Base-by-base conservation (phyloP, 2,888 invertebrate species). In the Caenorhabditis macrosperma region DNA sequence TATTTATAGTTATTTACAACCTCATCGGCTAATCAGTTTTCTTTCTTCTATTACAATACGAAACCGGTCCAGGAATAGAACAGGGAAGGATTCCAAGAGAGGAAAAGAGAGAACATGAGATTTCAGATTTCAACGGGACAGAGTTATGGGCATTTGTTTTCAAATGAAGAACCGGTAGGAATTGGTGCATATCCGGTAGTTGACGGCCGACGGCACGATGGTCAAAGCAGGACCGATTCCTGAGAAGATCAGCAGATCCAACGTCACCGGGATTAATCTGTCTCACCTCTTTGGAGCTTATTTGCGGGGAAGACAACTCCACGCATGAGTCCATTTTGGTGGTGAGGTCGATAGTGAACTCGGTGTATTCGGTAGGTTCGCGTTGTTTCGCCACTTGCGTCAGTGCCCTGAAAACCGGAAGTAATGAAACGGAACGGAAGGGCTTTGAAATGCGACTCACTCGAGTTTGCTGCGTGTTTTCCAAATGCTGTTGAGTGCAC, bases 321-420 rank as follows among this genome's bases (percentile, higher is more conserved):
- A 83, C 77, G 41, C 86, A 86, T 12, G 86, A 86, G 46, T 86
- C 86, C 74, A 86, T 55, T 63, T 84, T 84, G 10, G 84, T 84
- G 9, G 82, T 84, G 7, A 84, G 61, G 61, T 84, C 84, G 48
- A 84, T 79, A 12, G 84, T 84, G 46, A 78, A 84, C 48, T 84
- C 84, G 5, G 83, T 83, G 54, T 82, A 82, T 30, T 83, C 83
- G 5, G 81, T 71, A 1, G 79, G 81, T 41, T 80, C 80, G 1
- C 80, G 59, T 64, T 77, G 71, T 50, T 76, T 81, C 15, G 72
- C 63, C 17, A 77, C 59, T 57, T 80, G 75, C 6, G 81, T 72
- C 10, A 81, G 35, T 20, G 76, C 82, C 59, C 83, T 83, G 61
- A 41, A 79, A 60, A 26, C 15, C 20, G 35, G 30, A 60, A 41